Evolutionary conservation across 2,797 vertebrate genomes (phyloP).

Genomic region (Allobates femoralis): DNA sequence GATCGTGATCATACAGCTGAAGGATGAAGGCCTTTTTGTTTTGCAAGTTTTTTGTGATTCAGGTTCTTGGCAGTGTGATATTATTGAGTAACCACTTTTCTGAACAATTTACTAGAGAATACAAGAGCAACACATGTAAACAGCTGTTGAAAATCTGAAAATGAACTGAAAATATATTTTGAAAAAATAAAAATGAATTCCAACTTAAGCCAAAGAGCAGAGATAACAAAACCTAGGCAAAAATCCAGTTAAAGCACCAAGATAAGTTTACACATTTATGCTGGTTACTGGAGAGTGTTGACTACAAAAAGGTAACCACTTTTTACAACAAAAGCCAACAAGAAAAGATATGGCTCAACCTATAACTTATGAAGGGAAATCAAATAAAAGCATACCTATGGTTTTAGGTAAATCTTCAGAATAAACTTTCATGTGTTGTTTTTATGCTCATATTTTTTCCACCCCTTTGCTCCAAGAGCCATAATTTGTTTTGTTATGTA

Average conservation of each 20-base stretch:
- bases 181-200: not conserved
- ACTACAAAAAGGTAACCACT: not conserved
- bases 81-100: not conserved
- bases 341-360: not conserved
- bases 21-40: too few species aligned
- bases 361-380: too few species aligned
- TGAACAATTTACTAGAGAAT: constrained; percentile 15
- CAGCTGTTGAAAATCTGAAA: constrained; percentile 18
- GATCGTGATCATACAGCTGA: too few species aligned
- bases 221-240: not conserved
- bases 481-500: too few species aligned
- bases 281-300: not conserved
- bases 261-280: not conserved
- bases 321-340: not conserved
- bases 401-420: too few species aligned
- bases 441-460: too few species aligned
- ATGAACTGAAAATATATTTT: not conserved
- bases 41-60: not conserved
- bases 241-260: not conserved
- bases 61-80: not conserved
- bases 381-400: too few species aligned
- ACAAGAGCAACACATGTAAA: not conserved
- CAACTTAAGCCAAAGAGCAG: not conserved
- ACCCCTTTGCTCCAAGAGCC: too few species aligned
- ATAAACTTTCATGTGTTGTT: too few species aligned